Percentiles rank a stretch among this genome's conserved stretches.
Evolutionary conservation across 2,113 vertebrate species (phyloP).

Genomic region (Mustelus asterias): DNA sequence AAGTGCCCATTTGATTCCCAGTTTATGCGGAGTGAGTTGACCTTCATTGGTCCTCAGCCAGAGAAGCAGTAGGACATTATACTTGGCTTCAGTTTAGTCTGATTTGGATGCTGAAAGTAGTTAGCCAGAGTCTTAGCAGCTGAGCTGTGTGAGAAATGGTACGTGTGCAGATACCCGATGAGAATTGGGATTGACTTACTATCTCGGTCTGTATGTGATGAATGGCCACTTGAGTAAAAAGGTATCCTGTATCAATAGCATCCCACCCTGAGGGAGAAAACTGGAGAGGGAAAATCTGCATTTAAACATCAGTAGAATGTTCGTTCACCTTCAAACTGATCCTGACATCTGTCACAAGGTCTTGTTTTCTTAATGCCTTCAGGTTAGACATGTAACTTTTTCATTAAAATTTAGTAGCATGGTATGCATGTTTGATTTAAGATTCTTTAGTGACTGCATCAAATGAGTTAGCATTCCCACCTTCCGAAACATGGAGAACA

Average conservation of each 20-base stretch:
- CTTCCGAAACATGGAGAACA: neutral
- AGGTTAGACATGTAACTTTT: neutral
- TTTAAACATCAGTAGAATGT: neutral
- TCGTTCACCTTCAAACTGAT: neutral
- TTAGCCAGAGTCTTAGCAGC: neutral
- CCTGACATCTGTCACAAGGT: neutral
- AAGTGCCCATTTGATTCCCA: neutral
- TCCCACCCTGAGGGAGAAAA: neutral
- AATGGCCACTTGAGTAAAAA: neutral
- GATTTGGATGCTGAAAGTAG: neutral
- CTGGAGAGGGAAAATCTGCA: neutral
- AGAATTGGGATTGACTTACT: neutral
- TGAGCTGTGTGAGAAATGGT: neutral
- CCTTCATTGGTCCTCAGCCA: constrained; percentile 9
- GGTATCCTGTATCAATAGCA: neutral
- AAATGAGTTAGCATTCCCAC: neutral
- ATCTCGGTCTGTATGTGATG: neutral
- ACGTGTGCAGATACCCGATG: neutral
- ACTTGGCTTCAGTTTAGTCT: neutral
- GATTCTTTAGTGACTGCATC: neutral
- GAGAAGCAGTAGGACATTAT: neutral
- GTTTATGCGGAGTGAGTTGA: neutral
- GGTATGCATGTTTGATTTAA: constrained; percentile 7
- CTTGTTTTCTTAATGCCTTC: neutral
- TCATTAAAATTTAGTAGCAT: neutral